Conservation (phyloP, 2,113 vertebrate species). For the Neopipo cinnamomea region DNA sequence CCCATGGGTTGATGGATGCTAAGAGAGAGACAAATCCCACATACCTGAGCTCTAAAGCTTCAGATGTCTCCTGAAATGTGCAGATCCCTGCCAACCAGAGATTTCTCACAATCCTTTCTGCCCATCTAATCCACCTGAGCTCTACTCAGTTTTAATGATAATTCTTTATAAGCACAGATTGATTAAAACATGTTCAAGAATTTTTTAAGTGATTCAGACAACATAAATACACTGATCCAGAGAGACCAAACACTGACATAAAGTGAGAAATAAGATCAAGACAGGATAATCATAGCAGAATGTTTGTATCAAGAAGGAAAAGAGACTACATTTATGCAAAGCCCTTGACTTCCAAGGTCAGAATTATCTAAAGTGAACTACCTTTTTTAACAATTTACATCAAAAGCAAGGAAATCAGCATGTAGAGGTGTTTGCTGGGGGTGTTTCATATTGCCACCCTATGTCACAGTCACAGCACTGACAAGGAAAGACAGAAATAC, state of each 20-base stretch:
- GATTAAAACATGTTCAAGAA: not conserved
- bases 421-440: not conserved
- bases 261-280: not conserved
- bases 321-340: not conserved
- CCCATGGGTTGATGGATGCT: fast-evolving
- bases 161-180: not conserved
- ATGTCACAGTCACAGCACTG: not conserved
- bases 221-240: not conserved
- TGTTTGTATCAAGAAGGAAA: not conserved
- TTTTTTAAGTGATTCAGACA: not conserved
- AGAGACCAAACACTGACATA: not conserved
- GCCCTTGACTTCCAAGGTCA: not conserved
- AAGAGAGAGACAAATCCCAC: not conserved
- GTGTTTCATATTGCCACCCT: not conserved
- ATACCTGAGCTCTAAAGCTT: not conserved
- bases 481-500: not conserved
- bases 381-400: not conserved
- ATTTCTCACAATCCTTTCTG: not conserved
- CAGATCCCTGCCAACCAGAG: not conserved
- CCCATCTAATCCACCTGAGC: not conserved
- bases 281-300: not conserved
- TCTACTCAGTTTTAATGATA: not conserved
- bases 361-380: not conserved
- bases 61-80: not conserved
- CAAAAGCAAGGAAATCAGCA: not conserved